These are phyloP conservation scores for Brachyhypopomus gauderio DNA, from an alignment of 2,113 vertebrate species.

Conservation along the genomic window DNA sequence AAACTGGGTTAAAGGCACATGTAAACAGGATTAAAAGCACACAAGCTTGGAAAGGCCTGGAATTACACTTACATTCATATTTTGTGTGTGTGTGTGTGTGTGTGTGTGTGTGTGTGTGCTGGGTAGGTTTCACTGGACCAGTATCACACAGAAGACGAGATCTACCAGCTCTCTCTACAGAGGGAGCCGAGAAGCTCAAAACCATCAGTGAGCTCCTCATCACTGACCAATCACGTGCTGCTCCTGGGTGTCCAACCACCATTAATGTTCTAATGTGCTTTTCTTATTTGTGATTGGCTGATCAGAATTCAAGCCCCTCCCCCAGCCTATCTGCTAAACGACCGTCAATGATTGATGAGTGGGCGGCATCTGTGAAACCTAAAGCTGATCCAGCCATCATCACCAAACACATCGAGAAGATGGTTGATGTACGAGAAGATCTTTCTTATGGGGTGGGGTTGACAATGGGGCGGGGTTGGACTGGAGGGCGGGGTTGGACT, in stretches of 20 bases:
- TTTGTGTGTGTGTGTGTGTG: conserved; percentile 12
- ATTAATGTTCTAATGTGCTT: conserved; percentile 5
- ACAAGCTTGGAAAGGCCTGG: too few species aligned
- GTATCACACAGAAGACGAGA: conserved; percentile 91
- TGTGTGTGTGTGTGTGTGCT: conserved; percentile 7
- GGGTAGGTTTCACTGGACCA: conserved; percentile 89
- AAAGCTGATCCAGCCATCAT: conserved; percentile 84
- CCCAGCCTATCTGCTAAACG: conserved; percentile 71
- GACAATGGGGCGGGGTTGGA: too few species aligned
- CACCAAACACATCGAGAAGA: conserved; percentile 89
- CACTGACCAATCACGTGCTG: too few species aligned
- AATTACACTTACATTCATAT: too few species aligned
- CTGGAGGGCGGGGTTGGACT: too few species aligned
- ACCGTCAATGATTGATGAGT: conserved; percentile 81
- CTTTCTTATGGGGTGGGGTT: too few species aligned
- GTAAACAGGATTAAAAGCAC: too few species aligned
- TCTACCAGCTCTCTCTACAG: conserved; percentile 89
- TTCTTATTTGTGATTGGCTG: conserved; percentile 36
- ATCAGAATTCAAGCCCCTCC: conserved; percentile 75
- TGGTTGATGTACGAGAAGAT: conserved; percentile 82
- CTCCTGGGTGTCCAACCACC: too few species aligned
- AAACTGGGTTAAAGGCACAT: too few species aligned
- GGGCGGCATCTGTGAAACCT: conserved; percentile 84
- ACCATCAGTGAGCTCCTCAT: conserved; percentile 69
- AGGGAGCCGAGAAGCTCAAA: conserved; percentile 83